phyloP scores from a whole-genome alignment of 2,888 invertebrate species.

The Cantharis rustica region DNA sequence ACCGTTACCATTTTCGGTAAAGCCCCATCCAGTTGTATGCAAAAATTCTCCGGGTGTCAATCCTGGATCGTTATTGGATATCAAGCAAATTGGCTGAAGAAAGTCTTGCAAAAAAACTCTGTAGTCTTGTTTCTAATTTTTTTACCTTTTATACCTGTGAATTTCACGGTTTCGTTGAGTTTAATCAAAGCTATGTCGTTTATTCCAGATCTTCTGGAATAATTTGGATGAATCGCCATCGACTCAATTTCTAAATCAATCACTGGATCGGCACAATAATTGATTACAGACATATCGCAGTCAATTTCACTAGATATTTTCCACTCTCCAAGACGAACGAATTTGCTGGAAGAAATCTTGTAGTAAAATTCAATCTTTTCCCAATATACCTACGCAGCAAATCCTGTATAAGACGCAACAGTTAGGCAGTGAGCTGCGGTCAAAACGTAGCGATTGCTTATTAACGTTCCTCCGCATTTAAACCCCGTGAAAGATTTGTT shows the following conservation, averaged over 20 bases:
- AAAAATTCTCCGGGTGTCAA: neutral
- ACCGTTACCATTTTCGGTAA: constrained; percentile 10
- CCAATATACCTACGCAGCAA: neutral
- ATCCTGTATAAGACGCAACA: neutral
- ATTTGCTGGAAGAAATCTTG: constrained; percentile 37
- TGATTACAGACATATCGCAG: constrained; percentile 46
- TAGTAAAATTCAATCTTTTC: neutral
- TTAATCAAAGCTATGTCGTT: constrained; percentile 57
- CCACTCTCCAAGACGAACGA: constrained; percentile 58
- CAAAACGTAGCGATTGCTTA: constrained; percentile 63
- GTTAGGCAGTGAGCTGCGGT: constrained; percentile 68
- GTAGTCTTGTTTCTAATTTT: neutral
- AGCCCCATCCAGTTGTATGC: constrained; percentile 27
- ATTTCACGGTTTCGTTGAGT: constrained; percentile 54
- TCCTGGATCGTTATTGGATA: constrained; percentile 41
- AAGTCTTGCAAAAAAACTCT: constrained; percentile 48
- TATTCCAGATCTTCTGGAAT: constrained; percentile 34
- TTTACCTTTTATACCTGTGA: constrained; percentile 49
- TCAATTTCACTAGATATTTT: constrained; percentile 54
- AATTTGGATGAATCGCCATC: constrained; percentile 40
- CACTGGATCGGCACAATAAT: constrained; percentile 42
- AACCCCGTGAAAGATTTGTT: constrained; percentile 5
- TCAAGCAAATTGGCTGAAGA: constrained; percentile 63
- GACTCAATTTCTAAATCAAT: constrained; percentile 47
- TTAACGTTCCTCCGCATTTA: constrained; percentile 64